Evolutionary conservation across 1,140 invertebrate species (phyloP), one percentile per base, ranked within the genome.

Genomic region (Bombyx mandarina): DNA sequence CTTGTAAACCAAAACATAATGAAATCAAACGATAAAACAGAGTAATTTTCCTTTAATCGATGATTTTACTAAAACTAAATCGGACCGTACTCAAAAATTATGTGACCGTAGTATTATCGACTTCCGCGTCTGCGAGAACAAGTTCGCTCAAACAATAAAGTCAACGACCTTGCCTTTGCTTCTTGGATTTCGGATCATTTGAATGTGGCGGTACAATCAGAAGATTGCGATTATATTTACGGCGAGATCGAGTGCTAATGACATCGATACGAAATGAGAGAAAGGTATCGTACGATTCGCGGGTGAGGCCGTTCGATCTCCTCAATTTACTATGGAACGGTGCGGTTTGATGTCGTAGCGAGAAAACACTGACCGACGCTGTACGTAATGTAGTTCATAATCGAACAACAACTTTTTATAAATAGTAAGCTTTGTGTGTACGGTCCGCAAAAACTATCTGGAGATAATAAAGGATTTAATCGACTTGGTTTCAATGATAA

Each of bases 311-410:
- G 62, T 62, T 66, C 67, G 60, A 42, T 62, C 43, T 22, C 70
- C 67, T 74, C 73, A 74, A 72, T 64, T 64, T 53, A 42, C 50
- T 54, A 53, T 46, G 55, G 61, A 75, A 71, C 74, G 69, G 76
- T 77, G 73, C 71, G 61, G 61, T 54, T 50, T 57, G 59, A 66
- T 69, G 61, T 45, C 12, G 8, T 8, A 8, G 51, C 66, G 62
- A 66, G 54, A 61, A 59, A 58, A 61, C 61, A 72, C 66, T 65
- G 67, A 70, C 66, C 57, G 66, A 9, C 12, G n/a, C 45, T 22
- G 43, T 43, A 44, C 22, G 48, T n/a, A 5, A 22, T 49, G 54
- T 58, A 43, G 49, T 12, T 18, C 22, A 49, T 46, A 12, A 45
- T 48, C 7, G 43, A 12, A 49, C 18, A 35, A 35, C 26, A 35